These are phyloP conservation scores for Heterotis niloticus DNA, from an alignment of 2,113 vertebrate species.

Conservation along the genomic window DNA sequence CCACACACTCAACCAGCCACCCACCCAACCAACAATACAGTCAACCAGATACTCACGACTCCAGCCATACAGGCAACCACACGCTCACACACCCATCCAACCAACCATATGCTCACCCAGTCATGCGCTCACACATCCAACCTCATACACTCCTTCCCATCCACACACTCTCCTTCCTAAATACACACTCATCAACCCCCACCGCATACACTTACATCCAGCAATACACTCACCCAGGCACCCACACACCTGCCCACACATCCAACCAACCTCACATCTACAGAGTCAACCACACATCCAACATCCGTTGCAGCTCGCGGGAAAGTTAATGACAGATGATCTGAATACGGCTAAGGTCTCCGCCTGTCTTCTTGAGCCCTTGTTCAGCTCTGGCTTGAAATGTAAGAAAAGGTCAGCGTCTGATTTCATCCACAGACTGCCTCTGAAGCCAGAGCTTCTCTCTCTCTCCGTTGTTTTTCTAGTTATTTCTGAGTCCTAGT, in stretches of 20 bases:
- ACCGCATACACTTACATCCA: background rate
- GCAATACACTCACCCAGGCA: background rate
- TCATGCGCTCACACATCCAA: background rate
- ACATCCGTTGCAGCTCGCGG: background rate
- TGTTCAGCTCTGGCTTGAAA: background rate
- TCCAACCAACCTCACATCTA: background rate
- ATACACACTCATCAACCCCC: background rate
- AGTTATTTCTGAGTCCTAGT: too few relatives aligned
- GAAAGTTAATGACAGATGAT: background rate
- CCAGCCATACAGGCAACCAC: background rate
- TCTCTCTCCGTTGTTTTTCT: background rate
- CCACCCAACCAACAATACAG: background rate
- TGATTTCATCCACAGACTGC: conserved; percentile 14
- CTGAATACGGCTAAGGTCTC: background rate
- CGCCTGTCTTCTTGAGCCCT: background rate
- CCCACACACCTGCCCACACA: background rate
- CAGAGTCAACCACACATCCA: background rate
- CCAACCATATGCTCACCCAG: background rate
- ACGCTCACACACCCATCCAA: background rate
- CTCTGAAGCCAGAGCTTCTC: background rate
- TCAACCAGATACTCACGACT: background rate
- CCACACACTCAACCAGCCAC: background rate
- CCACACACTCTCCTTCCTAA: background rate
- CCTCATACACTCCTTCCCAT: too few relatives aligned
- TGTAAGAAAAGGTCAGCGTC: conserved; percentile 16